phyloP scores from a whole-genome alignment of 2,888 invertebrate species.

The Torymus auratus region DNA sequence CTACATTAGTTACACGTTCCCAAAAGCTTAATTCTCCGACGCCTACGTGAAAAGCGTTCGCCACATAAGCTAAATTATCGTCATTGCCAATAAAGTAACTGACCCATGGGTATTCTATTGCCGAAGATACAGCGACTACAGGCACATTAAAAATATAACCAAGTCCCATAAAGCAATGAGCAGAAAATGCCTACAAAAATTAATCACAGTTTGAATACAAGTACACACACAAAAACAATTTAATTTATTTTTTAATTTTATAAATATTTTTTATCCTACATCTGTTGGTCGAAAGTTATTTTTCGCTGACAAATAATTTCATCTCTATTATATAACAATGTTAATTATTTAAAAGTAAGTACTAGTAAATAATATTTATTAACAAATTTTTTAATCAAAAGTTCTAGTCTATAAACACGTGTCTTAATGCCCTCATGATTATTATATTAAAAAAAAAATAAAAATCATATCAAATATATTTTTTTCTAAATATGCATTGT shows the following conservation, averaged over 20 bases:
- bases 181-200: slow-evolving; percentile 60
- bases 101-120: slow-evolving; percentile 60
- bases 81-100: slow-evolving; percentile 64
- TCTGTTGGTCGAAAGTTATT: too few species aligned
- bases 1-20: slow-evolving; percentile 62
- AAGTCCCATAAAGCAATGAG: slow-evolving; percentile 66
- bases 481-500: not conserved
- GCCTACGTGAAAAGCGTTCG: not conserved
- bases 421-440: too few species aligned
- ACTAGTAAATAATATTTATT: too few species aligned
- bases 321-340: too few species aligned
- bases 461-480: not conserved
- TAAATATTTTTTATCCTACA: too few species aligned
- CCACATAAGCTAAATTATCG: slow-evolving; percentile 59
- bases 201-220: not conserved
- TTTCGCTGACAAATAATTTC: too few species aligned
- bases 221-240: too few species aligned
- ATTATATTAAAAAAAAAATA: too few species aligned
- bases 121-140: slow-evolving; percentile 57
- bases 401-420: not conserved
- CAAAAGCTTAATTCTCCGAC: slow-evolving; percentile 59
- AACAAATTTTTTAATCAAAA: too few species aligned
- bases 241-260: too few species aligned
- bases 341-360: too few species aligned
- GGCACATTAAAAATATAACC: slow-evolving; percentile 58